phyloP scores from a whole-genome alignment of 1,140 invertebrate species.

The Phthorimaea operculella region DNA sequence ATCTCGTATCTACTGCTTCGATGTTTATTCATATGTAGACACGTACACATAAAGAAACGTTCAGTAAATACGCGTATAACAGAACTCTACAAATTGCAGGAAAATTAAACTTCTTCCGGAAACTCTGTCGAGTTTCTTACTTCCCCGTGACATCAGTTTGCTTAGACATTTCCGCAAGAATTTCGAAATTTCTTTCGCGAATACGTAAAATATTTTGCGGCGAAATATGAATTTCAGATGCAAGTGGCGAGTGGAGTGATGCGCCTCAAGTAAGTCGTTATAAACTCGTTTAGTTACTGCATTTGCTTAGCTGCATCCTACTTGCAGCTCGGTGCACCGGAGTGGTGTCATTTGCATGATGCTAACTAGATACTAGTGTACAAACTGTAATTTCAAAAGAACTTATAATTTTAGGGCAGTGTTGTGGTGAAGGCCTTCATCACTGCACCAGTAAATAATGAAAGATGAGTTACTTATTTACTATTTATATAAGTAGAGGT shows the following conservation, averaged over 20 bases:
- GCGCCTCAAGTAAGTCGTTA: constrained; percentile 26
- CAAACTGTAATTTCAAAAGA: no score
- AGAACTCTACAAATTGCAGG: neutral
- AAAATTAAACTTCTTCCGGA: neutral
- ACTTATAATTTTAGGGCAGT: no score
- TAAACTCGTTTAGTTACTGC: constrained; percentile 27
- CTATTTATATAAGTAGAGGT: no score
- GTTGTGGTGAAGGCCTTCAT: no score
- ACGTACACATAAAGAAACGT: neutral
- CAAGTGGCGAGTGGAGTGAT: constrained; percentile 11
- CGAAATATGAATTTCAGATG: constrained; percentile 28
- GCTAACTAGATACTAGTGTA: no score
- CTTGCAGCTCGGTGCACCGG: neutral
- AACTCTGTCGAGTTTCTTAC: neutral
- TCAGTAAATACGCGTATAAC: neutral
- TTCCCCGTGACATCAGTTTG: neutral
- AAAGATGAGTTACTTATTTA: neutral
- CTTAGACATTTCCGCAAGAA: neutral
- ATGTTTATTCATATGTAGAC: no score
- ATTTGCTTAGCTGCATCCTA: constrained; percentile 11
- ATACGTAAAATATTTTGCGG: constrained; percentile 3
- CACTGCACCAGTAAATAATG: no score
- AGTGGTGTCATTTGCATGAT: no score
- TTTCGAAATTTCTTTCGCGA: neutral
- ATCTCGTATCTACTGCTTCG: no score